Percentiles rank a stretch among this genome's conserved stretches.
Evolutionary conservation across 2,888 invertebrate species (phyloP).

Genomic region (Pomacea canaliculata): DNA sequence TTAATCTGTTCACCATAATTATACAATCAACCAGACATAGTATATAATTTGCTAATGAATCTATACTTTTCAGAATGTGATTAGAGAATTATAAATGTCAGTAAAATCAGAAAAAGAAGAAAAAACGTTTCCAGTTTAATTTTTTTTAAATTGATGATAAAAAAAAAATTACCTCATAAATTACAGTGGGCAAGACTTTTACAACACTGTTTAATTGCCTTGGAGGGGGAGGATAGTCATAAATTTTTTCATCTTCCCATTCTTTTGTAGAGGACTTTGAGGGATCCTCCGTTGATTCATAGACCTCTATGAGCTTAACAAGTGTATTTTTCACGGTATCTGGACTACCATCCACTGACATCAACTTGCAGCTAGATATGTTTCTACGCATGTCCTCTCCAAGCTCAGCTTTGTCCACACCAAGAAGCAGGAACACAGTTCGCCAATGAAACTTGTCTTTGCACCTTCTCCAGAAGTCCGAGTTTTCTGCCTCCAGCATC

Average conservation of each 20-base stretch:
- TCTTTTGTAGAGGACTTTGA: not conserved
- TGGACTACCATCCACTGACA: conserved; percentile 2
- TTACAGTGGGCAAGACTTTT: conserved; percentile 9
- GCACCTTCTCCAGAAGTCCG: not conserved
- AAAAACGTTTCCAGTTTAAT: too few relatives aligned
- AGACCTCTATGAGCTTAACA: not conserved
- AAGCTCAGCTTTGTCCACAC: not conserved
- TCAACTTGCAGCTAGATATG: not conserved
- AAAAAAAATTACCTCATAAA: conserved; percentile 1
- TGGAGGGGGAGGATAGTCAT: conserved; percentile 17
- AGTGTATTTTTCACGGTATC: not conserved
- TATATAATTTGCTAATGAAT: too few relatives aligned
- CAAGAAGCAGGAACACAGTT: not conserved
- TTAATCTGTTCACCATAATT: too few relatives aligned
- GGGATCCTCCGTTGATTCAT: not conserved
- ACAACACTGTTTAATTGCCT: conserved; percentile 13
- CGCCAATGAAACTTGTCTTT: not conserved
- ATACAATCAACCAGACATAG: too few relatives aligned
- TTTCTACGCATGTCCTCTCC: not conserved
- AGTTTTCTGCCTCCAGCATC: not conserved
- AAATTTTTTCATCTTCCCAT: not conserved
- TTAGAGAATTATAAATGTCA: too few relatives aligned
- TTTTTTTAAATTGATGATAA: too few relatives aligned
- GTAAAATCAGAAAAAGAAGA: too few relatives aligned
- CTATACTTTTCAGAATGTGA: too few relatives aligned